phyloP scores from a whole-genome alignment of 2,797 vertebrate species.

The Spondyliosoma cantharus region DNA sequence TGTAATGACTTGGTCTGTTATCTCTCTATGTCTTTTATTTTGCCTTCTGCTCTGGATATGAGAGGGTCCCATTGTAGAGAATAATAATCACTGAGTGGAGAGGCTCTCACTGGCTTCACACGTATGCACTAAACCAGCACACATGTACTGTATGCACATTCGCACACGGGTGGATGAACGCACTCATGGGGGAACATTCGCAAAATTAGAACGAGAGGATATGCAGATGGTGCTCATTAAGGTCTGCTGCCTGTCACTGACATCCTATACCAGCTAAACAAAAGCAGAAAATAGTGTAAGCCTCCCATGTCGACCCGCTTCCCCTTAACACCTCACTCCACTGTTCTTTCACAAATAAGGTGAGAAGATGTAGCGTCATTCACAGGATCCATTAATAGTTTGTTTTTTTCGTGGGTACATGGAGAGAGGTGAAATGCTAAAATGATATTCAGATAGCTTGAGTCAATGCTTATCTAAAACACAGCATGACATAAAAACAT shows the following conservation, averaged over 20 bases:
- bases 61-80: constrained; percentile 50
- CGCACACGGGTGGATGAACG: neutral
- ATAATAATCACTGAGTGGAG: constrained; percentile 66
- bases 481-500: constrained; percentile 15
- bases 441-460: constrained; percentile 13
- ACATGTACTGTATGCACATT: neutral
- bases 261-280: constrained; percentile 50
- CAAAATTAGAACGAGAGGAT: constrained; percentile 66
- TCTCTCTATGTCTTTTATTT: constrained; percentile 12
- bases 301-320: constrained; percentile 19
- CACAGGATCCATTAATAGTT: constrained; percentile 10
- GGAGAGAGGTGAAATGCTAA: constrained; percentile 24
- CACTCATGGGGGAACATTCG: constrained; percentile 60
- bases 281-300: constrained; percentile 36
- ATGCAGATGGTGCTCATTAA: constrained; percentile 79
- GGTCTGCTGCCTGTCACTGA: constrained; percentile 66
- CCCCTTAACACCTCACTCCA: constrained; percentile 8
- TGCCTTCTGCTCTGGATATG: constrained; percentile 42
- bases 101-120: constrained; percentile 44
- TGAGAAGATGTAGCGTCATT: constrained; percentile 48
- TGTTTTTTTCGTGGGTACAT: constrained; percentile 3
- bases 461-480: constrained; percentile 43
- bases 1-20: constrained; percentile 34
- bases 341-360: constrained; percentile 49
- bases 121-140: constrained; percentile 1